Percentiles rank a stretch among this genome's conserved stretches.
Evolutionary conservation across 2,113 vertebrate genomes (phyloP).

Genomic region (Catharus bicknelli): DNA sequence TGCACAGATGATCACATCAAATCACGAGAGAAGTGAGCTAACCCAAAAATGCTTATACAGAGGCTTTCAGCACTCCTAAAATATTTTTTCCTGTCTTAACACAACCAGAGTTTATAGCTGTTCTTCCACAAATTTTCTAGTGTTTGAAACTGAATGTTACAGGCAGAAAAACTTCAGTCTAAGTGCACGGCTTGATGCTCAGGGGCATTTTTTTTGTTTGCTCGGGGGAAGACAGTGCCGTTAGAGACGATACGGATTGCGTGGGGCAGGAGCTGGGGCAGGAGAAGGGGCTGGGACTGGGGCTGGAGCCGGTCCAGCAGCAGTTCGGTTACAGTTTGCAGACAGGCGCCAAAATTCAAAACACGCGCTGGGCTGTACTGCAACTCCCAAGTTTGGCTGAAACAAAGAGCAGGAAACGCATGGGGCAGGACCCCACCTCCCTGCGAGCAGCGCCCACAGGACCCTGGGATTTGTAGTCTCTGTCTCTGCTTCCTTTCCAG

Average conservation of each 20-base stretch:
- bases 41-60: neutral
- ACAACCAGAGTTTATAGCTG: neutral
- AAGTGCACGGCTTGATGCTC: fast-evolving
- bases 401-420: neutral
- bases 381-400: neutral
- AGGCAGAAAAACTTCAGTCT: neutral
- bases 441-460: neutral
- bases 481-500: neutral
- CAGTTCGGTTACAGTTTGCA: neutral
- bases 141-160: neutral
- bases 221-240: neutral
- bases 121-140: neutral
- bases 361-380: neutral
- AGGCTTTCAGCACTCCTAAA: neutral
- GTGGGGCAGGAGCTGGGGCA: neutral
- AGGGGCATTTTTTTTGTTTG: neutral
- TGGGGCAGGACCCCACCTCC: fast-evolving
- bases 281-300: neutral
- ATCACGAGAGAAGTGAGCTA: neutral
- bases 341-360: constrained; percentile 67
- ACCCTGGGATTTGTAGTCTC: constrained; percentile 46
- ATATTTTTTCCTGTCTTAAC: neutral
- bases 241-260: neutral
- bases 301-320: neutral
- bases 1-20: neutral